Base-by-base conservation (phyloP, 2,797 vertebrate genomes). In the Spea hammondii region DNA sequence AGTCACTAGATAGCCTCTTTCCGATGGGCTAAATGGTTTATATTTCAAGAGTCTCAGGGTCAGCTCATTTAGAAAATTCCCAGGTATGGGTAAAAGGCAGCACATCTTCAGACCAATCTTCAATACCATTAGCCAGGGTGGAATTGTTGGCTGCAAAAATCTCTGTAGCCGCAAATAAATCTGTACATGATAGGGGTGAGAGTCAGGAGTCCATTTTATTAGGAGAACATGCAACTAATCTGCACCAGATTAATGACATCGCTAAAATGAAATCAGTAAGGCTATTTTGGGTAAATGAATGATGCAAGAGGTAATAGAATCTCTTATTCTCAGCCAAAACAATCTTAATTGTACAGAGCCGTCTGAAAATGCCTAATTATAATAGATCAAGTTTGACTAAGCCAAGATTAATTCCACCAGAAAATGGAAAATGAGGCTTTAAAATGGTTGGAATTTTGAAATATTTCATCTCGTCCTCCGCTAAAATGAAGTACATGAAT, bases 341-440 rank as follows among this genome's bases (percentile, higher is more conserved):
- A 82, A 82, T 77, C 70, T 72, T 77, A 82, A 82, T 82, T 82
- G 79, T 69, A 73, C 49, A 64, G 65, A 73, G 55, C 74, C 59
- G 14, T 77, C 77, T 8, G 57, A 77, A 82, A 76, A 77, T 77
- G 64, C 55, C 75, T 72, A 73, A 82, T 82, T 82, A 82, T 55
- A 77, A 82, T 82, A 82, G 79, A 82, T 82, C 79, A 82, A 64
- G 70, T 77, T 77, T 82, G 79, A 77, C 79, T 73, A 73, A 82
- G 75, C 65, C 65, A 69, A 69, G 79, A 82, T 82, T 73, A 82
- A 82, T 82, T 77, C 65, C 55, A 6, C 65, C 55, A 14, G 70
- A 74, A 77, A 73, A 77, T 74, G 70, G 74, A 77, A 77, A 70
- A 82, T 77, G 74, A 73, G 65, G 57, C 70, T 77, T 77, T 82